Percentiles rank a stretch among this genome's conserved stretches.
Evolutionary conservation across 2,888 invertebrate species (phyloP).

Genomic region (Apamea monoglypha): DNA sequence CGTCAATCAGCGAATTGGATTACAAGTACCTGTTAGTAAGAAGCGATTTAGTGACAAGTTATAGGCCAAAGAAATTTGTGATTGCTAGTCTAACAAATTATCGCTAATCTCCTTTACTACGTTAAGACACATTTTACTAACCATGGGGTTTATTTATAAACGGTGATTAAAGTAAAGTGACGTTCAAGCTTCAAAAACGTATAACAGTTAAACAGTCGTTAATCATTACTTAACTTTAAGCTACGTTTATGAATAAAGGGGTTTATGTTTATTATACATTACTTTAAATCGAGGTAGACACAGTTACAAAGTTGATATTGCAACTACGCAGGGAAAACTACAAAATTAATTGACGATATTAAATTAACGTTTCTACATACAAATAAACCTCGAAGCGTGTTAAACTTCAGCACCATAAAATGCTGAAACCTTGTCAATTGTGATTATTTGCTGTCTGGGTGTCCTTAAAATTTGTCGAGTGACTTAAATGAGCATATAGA

Average conservation of each 20-base stretch:
- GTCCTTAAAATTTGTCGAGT: slow-evolving; percentile 52
- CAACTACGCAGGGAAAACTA: slow-evolving; percentile 12
- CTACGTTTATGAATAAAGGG: no score
- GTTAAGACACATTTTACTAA: slow-evolving; percentile 1
- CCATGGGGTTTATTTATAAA: neutral
- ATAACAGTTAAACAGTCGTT: neutral
- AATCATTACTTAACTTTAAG: neutral
- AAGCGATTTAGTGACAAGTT: slow-evolving; percentile 18
- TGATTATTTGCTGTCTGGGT: slow-evolving; percentile 36
- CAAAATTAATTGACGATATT: slow-evolving; percentile 18
- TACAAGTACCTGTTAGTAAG: neutral
- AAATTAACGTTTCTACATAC: slow-evolving; percentile 10
- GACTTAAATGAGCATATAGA: slow-evolving; percentile 26
- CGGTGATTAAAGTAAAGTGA: neutral
- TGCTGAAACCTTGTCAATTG: slow-evolving; percentile 47
- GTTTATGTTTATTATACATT: neutral
- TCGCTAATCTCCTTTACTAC: neutral
- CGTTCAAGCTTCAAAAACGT: neutral
- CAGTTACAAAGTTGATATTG: neutral
- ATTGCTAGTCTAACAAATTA: slow-evolving; percentile 8
- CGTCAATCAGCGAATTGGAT: slow-evolving; percentile 23
- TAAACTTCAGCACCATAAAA: slow-evolving; percentile 37
- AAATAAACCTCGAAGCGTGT: slow-evolving; percentile 18
- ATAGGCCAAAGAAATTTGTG: neutral
- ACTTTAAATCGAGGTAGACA: neutral